Conservation (phyloP, 1,140 invertebrate genomes). For the Lucilia cuprina region DNA sequence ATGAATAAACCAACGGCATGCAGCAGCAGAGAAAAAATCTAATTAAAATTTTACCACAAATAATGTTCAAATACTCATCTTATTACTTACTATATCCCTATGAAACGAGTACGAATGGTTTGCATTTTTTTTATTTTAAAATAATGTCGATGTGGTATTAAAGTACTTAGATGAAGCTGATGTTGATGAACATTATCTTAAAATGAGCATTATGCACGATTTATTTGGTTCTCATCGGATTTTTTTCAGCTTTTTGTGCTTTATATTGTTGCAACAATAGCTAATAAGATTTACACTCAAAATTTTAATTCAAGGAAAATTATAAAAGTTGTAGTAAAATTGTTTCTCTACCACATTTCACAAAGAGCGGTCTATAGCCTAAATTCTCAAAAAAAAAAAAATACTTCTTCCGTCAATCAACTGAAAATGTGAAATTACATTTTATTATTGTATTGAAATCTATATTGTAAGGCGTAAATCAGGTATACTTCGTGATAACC, state of each 20-base stretch:
- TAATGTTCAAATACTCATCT: not conserved
- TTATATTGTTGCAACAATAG: not conserved
- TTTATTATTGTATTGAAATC: too few relatives aligned
- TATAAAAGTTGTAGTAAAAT: too few relatives aligned
- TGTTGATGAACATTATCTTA: not conserved
- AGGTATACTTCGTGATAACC: too few relatives aligned
- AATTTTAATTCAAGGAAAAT: too few relatives aligned
- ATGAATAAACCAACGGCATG: not conserved
- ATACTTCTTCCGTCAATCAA: too few relatives aligned
- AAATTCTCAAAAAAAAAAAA: too few relatives aligned
- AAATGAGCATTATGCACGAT: constrained; percentile 10
- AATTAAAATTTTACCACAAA: constrained; percentile 18
- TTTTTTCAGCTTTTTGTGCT: not conserved
- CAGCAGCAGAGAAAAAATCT: not conserved
- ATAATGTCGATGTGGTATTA: constrained; percentile 6
- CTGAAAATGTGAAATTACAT: too few relatives aligned
- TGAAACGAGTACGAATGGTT: not conserved
- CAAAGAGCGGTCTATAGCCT: too few relatives aligned
- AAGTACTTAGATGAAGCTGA: not conserved
- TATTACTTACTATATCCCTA: not conserved
- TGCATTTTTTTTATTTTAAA: not conserved
- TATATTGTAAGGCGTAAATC: too few relatives aligned
- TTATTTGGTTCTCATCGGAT: constrained; percentile 7
- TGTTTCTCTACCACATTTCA: too few relatives aligned
- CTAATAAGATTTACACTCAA: too few relatives aligned